Conservation (phyloP, 2,113 vertebrate species). For the Lophius piscatorius region DNA sequence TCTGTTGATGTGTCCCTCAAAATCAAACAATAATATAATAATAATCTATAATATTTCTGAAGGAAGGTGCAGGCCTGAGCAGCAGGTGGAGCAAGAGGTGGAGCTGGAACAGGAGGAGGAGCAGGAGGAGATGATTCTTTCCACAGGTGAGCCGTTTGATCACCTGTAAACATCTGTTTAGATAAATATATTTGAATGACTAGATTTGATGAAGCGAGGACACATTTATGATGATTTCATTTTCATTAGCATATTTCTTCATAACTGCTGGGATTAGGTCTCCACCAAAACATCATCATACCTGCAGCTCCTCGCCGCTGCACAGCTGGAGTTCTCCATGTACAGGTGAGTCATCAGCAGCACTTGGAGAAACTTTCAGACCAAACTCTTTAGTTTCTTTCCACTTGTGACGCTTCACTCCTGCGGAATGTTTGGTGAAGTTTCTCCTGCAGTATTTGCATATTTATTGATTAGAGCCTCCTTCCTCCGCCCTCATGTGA, state of each 20-base stretch:
- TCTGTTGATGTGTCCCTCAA: too few species aligned
- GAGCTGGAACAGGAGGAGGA: neutral
- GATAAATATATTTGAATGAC: constrained; percentile 18
- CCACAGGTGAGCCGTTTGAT: too few species aligned
- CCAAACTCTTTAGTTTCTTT: neutral
- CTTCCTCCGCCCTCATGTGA: too few species aligned
- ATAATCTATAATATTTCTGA: too few species aligned
- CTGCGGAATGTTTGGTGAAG: neutral
- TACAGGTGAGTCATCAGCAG: neutral
- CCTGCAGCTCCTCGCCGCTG: too few species aligned
- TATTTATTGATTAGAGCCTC: too few species aligned
- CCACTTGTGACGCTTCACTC: neutral
- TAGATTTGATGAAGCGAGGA: constrained; percentile 1
- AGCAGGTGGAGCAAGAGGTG: constrained; percentile 8
- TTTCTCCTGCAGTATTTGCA: too few species aligned
- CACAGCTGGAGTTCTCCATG: too few species aligned
- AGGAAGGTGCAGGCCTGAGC: too few species aligned
- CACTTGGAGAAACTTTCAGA: neutral
- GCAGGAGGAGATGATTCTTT: neutral
- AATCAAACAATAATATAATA: too few species aligned
- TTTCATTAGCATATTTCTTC: constrained; percentile 36
- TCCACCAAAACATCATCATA: too few species aligned
- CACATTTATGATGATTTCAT: constrained; percentile 12
- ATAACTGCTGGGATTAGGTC: constrained; percentile 30
- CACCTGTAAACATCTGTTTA: too few species aligned